Conservation (phyloP, 2,113 vertebrate species). For the Actinemys pallida region DNA sequence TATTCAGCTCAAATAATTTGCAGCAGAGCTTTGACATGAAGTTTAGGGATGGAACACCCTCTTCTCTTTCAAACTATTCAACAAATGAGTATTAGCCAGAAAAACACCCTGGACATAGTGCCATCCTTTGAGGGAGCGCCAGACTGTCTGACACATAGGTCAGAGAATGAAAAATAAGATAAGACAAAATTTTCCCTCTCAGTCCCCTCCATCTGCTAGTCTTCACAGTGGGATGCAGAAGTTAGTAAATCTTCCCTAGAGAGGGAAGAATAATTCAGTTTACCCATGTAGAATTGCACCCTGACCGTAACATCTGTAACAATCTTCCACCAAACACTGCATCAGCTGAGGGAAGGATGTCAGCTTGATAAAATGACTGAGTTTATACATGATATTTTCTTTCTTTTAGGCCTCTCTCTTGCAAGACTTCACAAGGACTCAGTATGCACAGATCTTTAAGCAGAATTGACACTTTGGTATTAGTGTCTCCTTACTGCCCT, state of each 20-base stretch:
- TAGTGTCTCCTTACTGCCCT: neutral
- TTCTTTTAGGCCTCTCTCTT: neutral
- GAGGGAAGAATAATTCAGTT: conserved; percentile 46
- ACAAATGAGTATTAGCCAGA: neutral
- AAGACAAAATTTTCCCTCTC: neutral
- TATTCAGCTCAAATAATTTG: neutral
- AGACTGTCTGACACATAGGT: neutral
- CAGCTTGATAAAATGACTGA: neutral
- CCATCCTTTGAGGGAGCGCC: neutral
- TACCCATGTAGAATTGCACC: conserved; percentile 64
- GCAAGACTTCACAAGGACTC: neutral
- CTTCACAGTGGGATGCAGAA: conserved; percentile 66
- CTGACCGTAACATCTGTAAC: conserved; percentile 55
- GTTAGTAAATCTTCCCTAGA: conserved; percentile 64
- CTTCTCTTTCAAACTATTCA: neutral
- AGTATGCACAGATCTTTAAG: neutral
- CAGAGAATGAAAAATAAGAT: conserved; percentile 2
- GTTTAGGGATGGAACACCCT: neutral
- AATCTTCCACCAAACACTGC: conserved; percentile 23
- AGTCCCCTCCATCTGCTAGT: neutral
- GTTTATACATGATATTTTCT: neutral
- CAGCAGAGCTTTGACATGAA: neutral
- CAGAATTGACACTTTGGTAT: neutral
- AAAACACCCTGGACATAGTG: neutral
- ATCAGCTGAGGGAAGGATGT: conserved; percentile 40